These are phyloP conservation scores for Diadema setosum DNA, from an alignment of 35 echinoderm and acorn worm species.

Conservation along the genomic window DNA sequence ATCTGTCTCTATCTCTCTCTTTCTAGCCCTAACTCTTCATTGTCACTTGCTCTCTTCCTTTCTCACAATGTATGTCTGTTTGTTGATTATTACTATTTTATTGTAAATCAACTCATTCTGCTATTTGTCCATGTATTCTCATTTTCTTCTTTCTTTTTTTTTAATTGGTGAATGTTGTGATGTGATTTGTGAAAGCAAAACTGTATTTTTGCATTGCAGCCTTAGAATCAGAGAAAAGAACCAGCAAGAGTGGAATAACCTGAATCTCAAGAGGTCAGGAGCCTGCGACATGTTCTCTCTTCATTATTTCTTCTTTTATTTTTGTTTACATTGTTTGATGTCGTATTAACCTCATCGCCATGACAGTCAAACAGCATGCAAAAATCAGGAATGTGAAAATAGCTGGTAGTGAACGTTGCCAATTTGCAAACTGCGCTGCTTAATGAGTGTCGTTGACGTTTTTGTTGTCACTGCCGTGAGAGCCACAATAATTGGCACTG, in stretches of 20 bases:
- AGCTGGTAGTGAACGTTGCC: too few species aligned
- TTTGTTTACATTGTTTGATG: neutral
- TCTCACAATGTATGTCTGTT: neutral
- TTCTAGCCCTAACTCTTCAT: too few species aligned
- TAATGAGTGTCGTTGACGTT: too few species aligned
- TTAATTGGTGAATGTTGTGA: neutral
- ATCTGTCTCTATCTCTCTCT: too few species aligned
- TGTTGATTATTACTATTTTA: neutral
- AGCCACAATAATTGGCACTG: too few species aligned
- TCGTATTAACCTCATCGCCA: too few species aligned
- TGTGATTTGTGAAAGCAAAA: neutral
- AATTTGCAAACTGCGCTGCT: too few species aligned
- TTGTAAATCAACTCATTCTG: neutral
- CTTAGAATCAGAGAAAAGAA: constrained; percentile 51
- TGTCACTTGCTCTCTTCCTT: neutral
- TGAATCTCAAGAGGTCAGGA: constrained; percentile 57
- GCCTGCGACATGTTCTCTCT: neutral
- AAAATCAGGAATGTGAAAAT: too few species aligned
- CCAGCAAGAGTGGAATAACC: constrained; percentile 53
- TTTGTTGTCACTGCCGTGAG: too few species aligned
- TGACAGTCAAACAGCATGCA: too few species aligned
- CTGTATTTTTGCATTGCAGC: constrained; percentile 11
- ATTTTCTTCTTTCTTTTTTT: neutral
- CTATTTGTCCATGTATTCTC: neutral
- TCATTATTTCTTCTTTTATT: neutral